Conservation (phyloP, 2,888 invertebrate species). For the Mylabris sibirica region DNA sequence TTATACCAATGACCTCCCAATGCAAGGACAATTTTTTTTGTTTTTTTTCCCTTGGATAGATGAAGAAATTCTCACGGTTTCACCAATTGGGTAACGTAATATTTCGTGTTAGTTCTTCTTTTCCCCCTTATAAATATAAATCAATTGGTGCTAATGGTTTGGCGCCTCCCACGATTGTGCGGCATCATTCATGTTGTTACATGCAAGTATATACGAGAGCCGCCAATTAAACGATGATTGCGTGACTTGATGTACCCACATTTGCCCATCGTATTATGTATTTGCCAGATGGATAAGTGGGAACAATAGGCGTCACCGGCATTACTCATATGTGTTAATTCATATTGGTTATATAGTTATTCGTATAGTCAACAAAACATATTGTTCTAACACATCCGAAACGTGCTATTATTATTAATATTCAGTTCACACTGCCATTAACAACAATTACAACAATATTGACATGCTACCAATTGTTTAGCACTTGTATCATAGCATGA, state of each 20-base stretch:
- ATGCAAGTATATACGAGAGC: conserved; percentile 43
- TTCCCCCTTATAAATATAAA: conserved; percentile 41
- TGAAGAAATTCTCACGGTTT: neutral
- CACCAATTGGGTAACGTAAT: neutral
- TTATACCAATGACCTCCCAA: neutral
- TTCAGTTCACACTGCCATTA: neutral
- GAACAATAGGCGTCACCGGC: conserved; percentile 32
- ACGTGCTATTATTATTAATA: neutral
- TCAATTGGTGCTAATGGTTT: conserved; percentile 49
- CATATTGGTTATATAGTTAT: neutral
- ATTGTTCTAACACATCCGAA: neutral
- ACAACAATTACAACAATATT: no score
- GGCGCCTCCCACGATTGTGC: conserved; percentile 50
- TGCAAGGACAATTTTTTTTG: neutral
- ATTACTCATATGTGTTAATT: conserved; percentile 6
- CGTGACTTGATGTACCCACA: conserved; percentile 47
- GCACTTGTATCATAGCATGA: no score
- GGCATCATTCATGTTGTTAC: conserved; percentile 43
- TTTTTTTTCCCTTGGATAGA: neutral
- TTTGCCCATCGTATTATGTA: conserved; percentile 39
- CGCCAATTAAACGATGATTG: conserved; percentile 48
- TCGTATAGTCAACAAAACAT: neutral
- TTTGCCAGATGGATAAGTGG: conserved; percentile 22
- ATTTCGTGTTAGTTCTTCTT: neutral
- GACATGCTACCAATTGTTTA: neutral